These are phyloP conservation scores for Aporrectodea caliginosa DNA, from an alignment of 1,140 invertebrate genomes.

Conservation along the genomic window DNA sequence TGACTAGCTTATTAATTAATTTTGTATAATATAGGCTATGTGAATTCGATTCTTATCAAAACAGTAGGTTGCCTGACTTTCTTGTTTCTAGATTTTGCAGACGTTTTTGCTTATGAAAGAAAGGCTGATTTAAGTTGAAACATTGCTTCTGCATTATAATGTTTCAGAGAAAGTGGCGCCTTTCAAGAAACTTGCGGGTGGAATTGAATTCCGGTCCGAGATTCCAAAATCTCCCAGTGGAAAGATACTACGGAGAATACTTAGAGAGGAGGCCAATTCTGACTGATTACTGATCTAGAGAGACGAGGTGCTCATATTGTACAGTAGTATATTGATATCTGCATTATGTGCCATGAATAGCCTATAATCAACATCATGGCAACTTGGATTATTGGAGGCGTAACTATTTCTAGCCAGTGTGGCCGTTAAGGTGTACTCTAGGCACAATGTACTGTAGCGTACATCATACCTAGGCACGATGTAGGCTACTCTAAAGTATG, in stretches of 20 bases:
- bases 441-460: not conserved
- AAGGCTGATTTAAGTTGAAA: not conserved
- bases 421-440: not conserved
- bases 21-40: not conserved
- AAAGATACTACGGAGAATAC: conserved; percentile 16
- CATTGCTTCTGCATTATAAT: not conserved
- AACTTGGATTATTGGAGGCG: not conserved
- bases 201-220: conserved; percentile 1
- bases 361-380: not conserved
- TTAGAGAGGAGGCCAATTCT: not conserved
- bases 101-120: not conserved
- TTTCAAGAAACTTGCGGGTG: conserved; percentile 17
- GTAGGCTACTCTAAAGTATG: too few relatives aligned
- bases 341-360: too few relatives aligned
- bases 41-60: not conserved
- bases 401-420: not conserved
- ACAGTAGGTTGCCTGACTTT: not conserved
- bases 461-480: too few relatives aligned
- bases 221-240: conserved; percentile 20
- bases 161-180: conserved; percentile 25
- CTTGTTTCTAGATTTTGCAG: not conserved
- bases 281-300: not conserved
- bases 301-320: too few relatives aligned
- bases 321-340: too few relatives aligned
- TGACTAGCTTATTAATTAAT: not conserved